Conservation (phyloP, 2,888 invertebrate species). For the Brachypalpus laphriformis region DNA sequence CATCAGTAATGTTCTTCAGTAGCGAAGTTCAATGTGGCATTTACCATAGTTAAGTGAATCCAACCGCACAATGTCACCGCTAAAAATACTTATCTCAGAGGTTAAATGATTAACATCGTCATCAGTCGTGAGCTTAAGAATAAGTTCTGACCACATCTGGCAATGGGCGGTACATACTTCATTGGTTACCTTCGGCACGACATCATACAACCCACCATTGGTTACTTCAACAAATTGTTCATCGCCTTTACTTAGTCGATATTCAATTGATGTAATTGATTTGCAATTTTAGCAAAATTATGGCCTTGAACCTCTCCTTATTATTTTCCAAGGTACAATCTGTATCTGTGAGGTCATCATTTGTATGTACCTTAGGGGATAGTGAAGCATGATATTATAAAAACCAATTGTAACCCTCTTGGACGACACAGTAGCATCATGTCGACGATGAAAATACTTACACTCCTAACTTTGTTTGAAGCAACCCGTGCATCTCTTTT, state of each 20-base stretch:
- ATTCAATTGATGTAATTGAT: not conserved
- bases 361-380: not conserved
- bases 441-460: not conserved
- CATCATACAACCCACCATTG: not conserved
- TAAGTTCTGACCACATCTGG: slow-evolving; percentile 1
- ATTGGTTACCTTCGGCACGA: not conserved
- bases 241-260: not conserved
- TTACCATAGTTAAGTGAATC: not conserved
- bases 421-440: slow-evolving; percentile 35
- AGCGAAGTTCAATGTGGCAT: not conserved
- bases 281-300: not conserved
- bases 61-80: not conserved
- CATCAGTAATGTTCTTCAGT: not conserved
- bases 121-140: not conserved
- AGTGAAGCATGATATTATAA: slow-evolving; percentile 25
- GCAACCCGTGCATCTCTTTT: not conserved
- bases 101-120: not conserved
- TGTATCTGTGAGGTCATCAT: not conserved
- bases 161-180: not conserved
- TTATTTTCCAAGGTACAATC: not conserved
- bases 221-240: not conserved
- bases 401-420: slow-evolving; percentile 1
- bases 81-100: not conserved
- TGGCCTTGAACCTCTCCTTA: not conserved
- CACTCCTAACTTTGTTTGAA: not conserved